phyloP scores from a whole-genome alignment of 2,797 vertebrate species.

The Muscicapa striata region DNA sequence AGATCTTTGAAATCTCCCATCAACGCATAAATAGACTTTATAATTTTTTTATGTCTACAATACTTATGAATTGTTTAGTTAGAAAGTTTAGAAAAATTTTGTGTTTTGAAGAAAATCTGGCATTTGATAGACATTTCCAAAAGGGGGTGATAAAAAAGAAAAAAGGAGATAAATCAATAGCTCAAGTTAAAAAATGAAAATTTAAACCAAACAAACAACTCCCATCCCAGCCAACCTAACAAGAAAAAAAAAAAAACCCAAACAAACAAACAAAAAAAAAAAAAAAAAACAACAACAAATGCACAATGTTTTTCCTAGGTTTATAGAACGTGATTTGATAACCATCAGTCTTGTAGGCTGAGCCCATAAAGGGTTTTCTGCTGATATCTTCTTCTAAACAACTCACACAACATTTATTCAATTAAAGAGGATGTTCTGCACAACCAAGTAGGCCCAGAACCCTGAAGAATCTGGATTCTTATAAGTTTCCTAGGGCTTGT shows the following conservation, averaged over 20 bases:
- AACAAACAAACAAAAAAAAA: too few relatives aligned
- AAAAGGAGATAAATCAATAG: neutral
- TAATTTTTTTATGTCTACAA: neutral
- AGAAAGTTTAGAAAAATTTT: neutral
- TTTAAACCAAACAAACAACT: neutral
- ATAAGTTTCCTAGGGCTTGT: neutral
- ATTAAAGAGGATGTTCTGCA: neutral
- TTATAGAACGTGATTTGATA: neutral
- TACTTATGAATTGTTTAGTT: neutral
- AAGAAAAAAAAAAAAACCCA: neutral
- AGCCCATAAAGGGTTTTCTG: neutral
- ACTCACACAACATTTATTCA: neutral
- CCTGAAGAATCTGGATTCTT: neutral
- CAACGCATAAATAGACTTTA: neutral
- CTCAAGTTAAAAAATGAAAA: neutral
- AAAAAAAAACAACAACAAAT: neutral
- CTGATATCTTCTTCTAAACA: neutral
- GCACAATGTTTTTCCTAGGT: neutral
- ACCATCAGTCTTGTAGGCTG: neutral
- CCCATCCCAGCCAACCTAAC: rapidly evolving
- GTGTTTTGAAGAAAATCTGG: neutral
- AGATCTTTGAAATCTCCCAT: neutral
- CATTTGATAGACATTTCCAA: neutral
- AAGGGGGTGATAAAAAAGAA: neutral
- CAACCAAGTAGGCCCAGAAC: neutral